Percentiles rank a stretch among this genome's conserved stretches.
Evolutionary conservation across 2,113 vertebrate species (phyloP).

Genomic region (Oncorhynchus mykiss): DNA sequence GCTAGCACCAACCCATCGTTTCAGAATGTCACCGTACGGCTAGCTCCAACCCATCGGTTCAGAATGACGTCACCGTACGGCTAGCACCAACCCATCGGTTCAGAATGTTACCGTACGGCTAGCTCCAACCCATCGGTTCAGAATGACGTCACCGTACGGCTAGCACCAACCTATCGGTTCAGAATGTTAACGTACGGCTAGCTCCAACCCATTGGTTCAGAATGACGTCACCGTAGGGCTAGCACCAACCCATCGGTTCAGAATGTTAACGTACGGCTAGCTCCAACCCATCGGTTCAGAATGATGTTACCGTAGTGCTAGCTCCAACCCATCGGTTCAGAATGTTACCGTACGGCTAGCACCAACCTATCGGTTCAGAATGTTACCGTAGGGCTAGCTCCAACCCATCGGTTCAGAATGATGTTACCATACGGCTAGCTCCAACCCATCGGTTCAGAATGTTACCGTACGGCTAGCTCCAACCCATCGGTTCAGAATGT

Average conservation of each 20-base stretch:
- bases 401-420: neutral
- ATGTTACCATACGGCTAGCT: too few species aligned
- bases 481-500: neutral
- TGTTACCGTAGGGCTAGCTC: slow-evolving; percentile 7
- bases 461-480: slow-evolving; percentile 1
- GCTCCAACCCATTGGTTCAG: slow-evolving; percentile 10
- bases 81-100: neutral
- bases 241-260: neutral
- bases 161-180: neutral
- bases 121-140: slow-evolving; percentile 11
- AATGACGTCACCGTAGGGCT: neutral
- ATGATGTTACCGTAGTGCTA: slow-evolving; percentile 8
- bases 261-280: too few species aligned
- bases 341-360: neutral
- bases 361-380: too few species aligned
- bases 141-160: neutral
- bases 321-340: slow-evolving; percentile 12
- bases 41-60: neutral
- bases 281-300: neutral
- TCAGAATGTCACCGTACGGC: neutral
- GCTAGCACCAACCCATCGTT: too few species aligned
- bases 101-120: slow-evolving; percentile 1
- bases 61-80: neutral
- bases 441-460: too few species aligned
- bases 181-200: slow-evolving; percentile 9